Conservation (phyloP, 2,888 invertebrate species). For the Tetrapedia diversipes region DNA sequence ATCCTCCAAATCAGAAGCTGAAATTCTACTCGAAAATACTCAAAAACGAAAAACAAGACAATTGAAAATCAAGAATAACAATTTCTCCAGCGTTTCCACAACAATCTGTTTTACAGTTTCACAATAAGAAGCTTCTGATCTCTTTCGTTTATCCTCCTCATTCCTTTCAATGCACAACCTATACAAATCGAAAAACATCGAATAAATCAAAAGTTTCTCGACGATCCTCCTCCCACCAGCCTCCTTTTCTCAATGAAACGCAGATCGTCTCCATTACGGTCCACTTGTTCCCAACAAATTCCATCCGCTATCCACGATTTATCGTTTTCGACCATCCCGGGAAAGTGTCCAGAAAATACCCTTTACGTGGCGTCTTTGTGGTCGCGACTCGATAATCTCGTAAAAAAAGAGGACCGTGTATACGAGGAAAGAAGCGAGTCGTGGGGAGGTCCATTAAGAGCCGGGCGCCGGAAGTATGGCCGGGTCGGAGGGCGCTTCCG, state of each 20-base stretch:
- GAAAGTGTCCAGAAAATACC: constrained; percentile 18
- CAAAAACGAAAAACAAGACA: too few species aligned
- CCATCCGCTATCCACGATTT: constrained; percentile 2
- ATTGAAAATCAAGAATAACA: too few species aligned
- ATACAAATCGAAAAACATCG: too few species aligned
- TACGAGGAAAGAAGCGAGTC: background rate
- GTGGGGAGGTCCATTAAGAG: constrained; percentile 39
- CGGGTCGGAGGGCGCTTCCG: constrained; percentile 18
- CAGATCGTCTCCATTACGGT: constrained; percentile 23
- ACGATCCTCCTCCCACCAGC: background rate
- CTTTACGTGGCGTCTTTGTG: constrained; percentile 11
- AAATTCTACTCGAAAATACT: too few species aligned
- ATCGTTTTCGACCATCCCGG: constrained; percentile 15
- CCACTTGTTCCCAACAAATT: constrained; percentile 9
- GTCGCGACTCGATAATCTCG: background rate
- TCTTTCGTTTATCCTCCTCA: constrained; percentile 5
- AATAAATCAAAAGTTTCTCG: constrained; percentile 35
- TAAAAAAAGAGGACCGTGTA: background rate
- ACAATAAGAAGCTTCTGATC: too few species aligned
- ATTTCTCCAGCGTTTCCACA: too few species aligned
- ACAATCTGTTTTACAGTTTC: too few species aligned
- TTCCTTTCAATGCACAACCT: too few species aligned
- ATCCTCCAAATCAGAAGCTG: too few species aligned
- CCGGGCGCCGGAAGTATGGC: constrained; percentile 12
- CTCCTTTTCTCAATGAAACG: constrained; percentile 29